Base-by-base conservation (phyloP, 2,888 invertebrate species). In the Dryococelus australis region DNA sequence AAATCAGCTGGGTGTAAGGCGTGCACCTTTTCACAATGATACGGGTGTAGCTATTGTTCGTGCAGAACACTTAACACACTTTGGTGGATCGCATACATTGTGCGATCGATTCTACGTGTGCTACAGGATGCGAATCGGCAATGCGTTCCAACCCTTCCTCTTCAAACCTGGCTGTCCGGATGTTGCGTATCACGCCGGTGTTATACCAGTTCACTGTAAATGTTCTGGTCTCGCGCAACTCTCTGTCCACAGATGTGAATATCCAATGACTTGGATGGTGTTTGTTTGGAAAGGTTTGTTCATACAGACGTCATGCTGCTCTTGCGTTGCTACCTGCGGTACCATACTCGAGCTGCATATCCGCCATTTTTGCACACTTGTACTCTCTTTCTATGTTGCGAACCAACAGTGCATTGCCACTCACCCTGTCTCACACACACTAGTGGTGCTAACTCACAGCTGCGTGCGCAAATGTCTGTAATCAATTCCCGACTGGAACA, bases 301-400 rank as follows among this genome's bases (percentile, higher is more conserved):
- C 84, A 84, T 35, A 84, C 84, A 84, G 84, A 28, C 3, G 43
- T 1, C 24, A 0, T 0, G 24, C 84, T 13, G 12, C 84, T 35
- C 35, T 26, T 84, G 35, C 84, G 43, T 27, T 84, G 16, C 4
- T 24, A 26, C 35, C n/a, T 16, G 84, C 84, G 12, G 8, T 3
- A 84, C 28, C 84, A 35, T 84, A 85, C 85, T 43, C 47, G 43
- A 85, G 20, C n/a, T 43, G 85, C 43, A 85, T 85, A 26, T n/a
- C 51, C 43, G 47, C 47, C 85, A 85, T 47, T 85, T 85, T 24
- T 43, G 26, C 16, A 43, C n/a, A 51, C 43, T n/a, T 85, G 43
- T 43, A 27, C 85, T 85, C 26, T 47, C 51, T 51, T 27, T 43
- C 26, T 16, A 27, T 79, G 79, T 79, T 79, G 79, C 9, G n/a